Base-by-base conservation (phyloP, 2,888 invertebrate species). In the Calameuta pallipes region DNA sequence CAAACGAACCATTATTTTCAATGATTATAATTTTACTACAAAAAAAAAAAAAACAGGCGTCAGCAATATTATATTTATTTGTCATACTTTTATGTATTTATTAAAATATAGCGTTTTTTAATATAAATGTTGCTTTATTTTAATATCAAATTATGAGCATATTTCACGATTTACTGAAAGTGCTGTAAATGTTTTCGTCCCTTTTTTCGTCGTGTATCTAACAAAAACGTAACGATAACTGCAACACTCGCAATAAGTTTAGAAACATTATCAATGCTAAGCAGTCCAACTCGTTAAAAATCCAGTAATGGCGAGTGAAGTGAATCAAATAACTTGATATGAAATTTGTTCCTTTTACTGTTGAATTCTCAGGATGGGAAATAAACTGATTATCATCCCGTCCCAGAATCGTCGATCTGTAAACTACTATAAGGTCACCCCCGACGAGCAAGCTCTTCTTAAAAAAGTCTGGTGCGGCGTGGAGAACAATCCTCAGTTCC, bases 401-500 rank as follows among this genome's bases (percentile, higher is more conserved):
- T 9, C 56, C 23, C 56, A 56, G 9, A 56, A 56, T 56, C 56
- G 9, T 56, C 56, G 56, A 56, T 23, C 56, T 56, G 23, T 23
- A 23, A 9, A 23, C 2, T 56, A 56, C 23, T 56, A 56, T 56
- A 56, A 56, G 23, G 78, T 87, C 41, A 83, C 82, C 6, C 34
- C 75, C 15, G 78, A 82, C 68, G 85, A 87, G 70, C 83, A 83
- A 75, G 74, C 77, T 69, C 76, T 83, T 74, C 79, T 88, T 69
- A 87, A 84, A 80, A 76, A 76, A 35, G 77, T 83, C 23, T 89
- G 88, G 86, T 68, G 80, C 30, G 84, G 79, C 34, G 82, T 89
- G n/a, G 87, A 87, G 36, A 81, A 81, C 33, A 87, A 87, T 81
- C 85, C 87, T 15, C 84, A 85, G 37, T 82, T 83, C 75, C 87